A percentile compares a stretch with the other conserved stretches of the same genome.
Conservation (phyloP, 1,140 invertebrate genomes). For the Elysia chlorotica region DNA sequence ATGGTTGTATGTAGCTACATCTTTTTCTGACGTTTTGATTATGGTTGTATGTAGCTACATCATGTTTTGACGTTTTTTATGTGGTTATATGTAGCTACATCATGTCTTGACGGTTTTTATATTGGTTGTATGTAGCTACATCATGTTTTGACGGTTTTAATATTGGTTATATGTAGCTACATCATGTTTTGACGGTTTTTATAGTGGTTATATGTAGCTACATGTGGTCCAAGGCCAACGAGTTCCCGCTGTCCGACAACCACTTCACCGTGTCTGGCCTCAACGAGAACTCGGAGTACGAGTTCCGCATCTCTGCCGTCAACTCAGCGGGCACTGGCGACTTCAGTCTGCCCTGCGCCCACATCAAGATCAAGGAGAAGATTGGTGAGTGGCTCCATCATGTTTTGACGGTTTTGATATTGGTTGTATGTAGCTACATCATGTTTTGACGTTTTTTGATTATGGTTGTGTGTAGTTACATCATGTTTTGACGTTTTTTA, state of each 20-base stretch:
- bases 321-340: constrained; percentile 80
- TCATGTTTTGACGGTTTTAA: no score
- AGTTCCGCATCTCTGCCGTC: constrained; percentile 87
- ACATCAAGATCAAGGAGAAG: constrained; percentile 59
- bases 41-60: neutral
- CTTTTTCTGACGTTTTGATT: neutral
- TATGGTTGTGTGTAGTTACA: no score
- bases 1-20: no score
- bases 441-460: no score
- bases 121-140: no score
- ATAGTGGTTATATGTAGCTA: neutral
- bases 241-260: constrained; percentile 46
- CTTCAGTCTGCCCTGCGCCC: constrained; percentile 45
- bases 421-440: no score
- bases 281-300: constrained; percentile 87
- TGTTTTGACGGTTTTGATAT: no score
- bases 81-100: no score
- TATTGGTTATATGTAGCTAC: no score
- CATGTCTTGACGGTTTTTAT: no score
- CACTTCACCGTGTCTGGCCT: constrained; percentile 76
- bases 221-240: constrained; percentile 72
- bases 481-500: no score
- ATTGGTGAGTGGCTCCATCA: constrained; percentile 54
- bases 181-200: neutral
- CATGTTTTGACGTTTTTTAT: no score